Evolutionary conservation across 2,797 vertebrate genomes (phyloP).

Genomic region (Coregonus sp.): DNA sequence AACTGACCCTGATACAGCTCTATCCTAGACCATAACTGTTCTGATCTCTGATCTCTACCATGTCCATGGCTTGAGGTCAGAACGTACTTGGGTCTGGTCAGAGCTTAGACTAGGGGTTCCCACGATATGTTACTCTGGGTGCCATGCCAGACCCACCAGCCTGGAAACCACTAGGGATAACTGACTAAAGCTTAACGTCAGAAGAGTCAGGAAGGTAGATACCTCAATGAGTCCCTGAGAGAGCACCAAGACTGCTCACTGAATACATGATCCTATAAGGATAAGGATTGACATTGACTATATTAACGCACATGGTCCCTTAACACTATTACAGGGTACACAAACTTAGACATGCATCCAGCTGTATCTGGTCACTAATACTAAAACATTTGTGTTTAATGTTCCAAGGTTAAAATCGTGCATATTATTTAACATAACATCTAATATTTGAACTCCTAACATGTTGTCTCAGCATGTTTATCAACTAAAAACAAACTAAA

Average conservation of each 20-base stretch:
- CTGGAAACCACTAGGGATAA: background rate
- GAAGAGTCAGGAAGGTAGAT: background rate
- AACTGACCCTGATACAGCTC: background rate
- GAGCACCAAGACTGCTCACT: background rate
- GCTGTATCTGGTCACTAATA: too few species aligned
- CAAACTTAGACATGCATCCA: background rate
- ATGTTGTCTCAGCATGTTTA: background rate
- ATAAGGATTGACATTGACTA: background rate
- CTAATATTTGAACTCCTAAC: too few species aligned
- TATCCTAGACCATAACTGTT: conserved; percentile 4
- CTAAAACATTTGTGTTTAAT: background rate
- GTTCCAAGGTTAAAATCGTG: background rate
- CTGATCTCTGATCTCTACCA: conserved; percentile 2
- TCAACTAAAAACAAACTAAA: background rate
- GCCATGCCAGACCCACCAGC: conserved; percentile 1
- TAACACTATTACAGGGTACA: background rate
- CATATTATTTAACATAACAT: too few species aligned
- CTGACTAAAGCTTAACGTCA: background rate
- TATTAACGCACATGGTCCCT: background rate
- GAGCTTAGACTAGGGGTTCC: conserved; percentile 7
- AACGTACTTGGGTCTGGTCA: background rate
- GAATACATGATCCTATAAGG: background rate
- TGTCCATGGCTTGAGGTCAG: background rate
- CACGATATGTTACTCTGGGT: background rate
- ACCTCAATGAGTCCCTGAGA: background rate